phyloP scores from a whole-genome alignment of 2,113 vertebrate species.

The Tychaedon coryphoeus region DNA sequence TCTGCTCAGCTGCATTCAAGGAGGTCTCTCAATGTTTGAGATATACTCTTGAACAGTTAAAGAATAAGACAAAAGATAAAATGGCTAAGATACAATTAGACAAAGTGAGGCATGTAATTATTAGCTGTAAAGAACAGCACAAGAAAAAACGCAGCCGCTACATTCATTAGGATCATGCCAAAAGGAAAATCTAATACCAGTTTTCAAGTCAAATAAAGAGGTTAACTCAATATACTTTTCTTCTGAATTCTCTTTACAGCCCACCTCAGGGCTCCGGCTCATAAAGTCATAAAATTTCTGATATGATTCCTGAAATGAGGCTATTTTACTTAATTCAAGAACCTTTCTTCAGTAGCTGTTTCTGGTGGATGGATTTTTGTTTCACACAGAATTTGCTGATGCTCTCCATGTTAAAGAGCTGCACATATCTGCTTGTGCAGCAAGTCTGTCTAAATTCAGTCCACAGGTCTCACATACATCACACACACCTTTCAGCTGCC shows the following conservation, averaged over 20 bases:
- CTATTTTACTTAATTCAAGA: neutral
- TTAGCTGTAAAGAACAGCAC: neutral
- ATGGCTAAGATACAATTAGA: neutral
- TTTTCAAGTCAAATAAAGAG: slow-evolving; percentile 3
- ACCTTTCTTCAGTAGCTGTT: neutral
- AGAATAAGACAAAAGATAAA: neutral
- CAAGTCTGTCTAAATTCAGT: neutral
- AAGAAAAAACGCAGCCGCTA: neutral
- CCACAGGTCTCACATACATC: neutral
- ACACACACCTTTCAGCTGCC: neutral
- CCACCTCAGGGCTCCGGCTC: neutral
- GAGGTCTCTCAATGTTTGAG: neutral
- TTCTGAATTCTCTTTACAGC: neutral
- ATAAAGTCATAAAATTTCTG: neutral
- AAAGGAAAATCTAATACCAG: neutral
- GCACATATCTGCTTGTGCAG: neutral
- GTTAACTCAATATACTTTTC: neutral
- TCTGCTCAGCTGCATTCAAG: neutral
- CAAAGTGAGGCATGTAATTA: neutral
- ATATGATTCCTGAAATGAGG: neutral
- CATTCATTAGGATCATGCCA: neutral
- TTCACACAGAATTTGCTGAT: neutral
- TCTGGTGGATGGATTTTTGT: neutral
- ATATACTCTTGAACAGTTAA: neutral
- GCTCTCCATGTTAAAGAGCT: neutral